phyloP scores from a whole-genome alignment of 2,888 invertebrate species.

The Stictocephala bisonia region DNA sequence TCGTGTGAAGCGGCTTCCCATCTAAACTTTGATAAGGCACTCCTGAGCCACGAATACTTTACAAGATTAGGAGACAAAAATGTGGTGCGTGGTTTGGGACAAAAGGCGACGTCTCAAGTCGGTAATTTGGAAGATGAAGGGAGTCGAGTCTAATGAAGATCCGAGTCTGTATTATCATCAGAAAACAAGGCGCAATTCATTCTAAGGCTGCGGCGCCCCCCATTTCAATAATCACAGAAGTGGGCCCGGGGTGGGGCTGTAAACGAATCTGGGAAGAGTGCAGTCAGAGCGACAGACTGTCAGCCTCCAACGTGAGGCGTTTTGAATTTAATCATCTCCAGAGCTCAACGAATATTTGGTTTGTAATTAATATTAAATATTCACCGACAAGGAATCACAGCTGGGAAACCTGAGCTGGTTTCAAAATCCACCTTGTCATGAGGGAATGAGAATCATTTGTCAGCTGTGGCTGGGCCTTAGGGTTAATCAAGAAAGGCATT shows the following conservation, averaged over 20 bases:
- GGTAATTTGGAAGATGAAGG: slow-evolving; percentile 39
- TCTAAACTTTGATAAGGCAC: no score
- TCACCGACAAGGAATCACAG: slow-evolving; percentile 15
- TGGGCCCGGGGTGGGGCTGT: not conserved
- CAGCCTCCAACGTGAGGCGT: not conserved
- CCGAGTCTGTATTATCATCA: slow-evolving; percentile 34
- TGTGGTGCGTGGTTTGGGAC: slow-evolving; percentile 5
- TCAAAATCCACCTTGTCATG: slow-evolving; percentile 18
- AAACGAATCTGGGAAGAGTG: slow-evolving; percentile 34
- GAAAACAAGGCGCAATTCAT: slow-evolving; percentile 41
- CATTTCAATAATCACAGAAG: slow-evolving; percentile 40
- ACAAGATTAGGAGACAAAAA: slow-evolving; percentile 40
- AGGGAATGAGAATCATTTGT: slow-evolving; percentile 1
- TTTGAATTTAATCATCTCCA: slow-evolving; percentile 39
- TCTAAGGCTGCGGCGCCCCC: slow-evolving; percentile 31
- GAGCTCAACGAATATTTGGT: slow-evolving; percentile 32
- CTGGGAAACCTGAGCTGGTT: not conserved
- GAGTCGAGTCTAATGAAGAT: slow-evolving; percentile 34
- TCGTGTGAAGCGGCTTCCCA: no score
- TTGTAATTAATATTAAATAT: slow-evolving; percentile 43
- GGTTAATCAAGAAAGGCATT: no score
- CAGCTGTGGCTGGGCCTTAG: no score
- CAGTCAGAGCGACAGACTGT: slow-evolving; percentile 21
- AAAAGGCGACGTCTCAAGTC: slow-evolving; percentile 23
- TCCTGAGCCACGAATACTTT: slow-evolving; percentile 7